A percentile compares a stretch with the other conserved stretches of the same genome.
Evolutionary conservation across 1,140 invertebrate genomes (phyloP).

Genomic region (Drosophila novamexicana): DNA sequence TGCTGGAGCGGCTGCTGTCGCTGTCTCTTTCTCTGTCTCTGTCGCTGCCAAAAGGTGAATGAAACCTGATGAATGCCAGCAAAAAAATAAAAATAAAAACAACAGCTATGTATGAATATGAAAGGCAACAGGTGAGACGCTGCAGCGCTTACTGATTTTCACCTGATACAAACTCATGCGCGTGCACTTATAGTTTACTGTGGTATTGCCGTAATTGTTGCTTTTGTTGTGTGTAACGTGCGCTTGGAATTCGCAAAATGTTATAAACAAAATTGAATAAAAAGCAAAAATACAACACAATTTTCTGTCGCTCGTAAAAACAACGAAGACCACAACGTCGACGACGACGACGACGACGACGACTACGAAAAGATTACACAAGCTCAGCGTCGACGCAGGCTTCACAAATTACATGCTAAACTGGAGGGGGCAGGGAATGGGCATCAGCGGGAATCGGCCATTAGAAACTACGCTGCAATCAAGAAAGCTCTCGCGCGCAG

Average conservation of each 20-base stretch:
- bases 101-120: constrained; percentile 10
- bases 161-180: constrained; percentile 40
- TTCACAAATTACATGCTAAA: constrained; percentile 49
- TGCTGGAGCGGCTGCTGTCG: constrained; percentile 1
- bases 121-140: constrained; percentile 64
- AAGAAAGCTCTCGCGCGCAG: constrained; percentile 68
- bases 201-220: constrained; percentile 21
- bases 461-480: constrained; percentile 75
- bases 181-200: constrained; percentile 36
- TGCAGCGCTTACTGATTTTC: constrained; percentile 74
- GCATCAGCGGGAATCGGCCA: constrained; percentile 30
- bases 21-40: not conserved
- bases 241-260: constrained; percentile 79
- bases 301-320: constrained; percentile 49
- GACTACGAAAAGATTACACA: constrained; percentile 75
- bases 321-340: constrained; percentile 15
- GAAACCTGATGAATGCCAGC: constrained; percentile 82
- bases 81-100: constrained; percentile 27
- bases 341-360: constrained; percentile 9
- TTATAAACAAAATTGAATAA: constrained; percentile 60
- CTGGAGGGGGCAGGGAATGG: constrained; percentile 1
- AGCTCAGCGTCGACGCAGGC: constrained; percentile 63
- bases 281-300: constrained; percentile 56
- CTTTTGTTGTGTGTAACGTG: constrained; percentile 56
- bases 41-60: constrained; percentile 70